phyloP scores from a whole-genome alignment of 2,888 invertebrate species.

The Lasioglossum oenotherae region DNA sequence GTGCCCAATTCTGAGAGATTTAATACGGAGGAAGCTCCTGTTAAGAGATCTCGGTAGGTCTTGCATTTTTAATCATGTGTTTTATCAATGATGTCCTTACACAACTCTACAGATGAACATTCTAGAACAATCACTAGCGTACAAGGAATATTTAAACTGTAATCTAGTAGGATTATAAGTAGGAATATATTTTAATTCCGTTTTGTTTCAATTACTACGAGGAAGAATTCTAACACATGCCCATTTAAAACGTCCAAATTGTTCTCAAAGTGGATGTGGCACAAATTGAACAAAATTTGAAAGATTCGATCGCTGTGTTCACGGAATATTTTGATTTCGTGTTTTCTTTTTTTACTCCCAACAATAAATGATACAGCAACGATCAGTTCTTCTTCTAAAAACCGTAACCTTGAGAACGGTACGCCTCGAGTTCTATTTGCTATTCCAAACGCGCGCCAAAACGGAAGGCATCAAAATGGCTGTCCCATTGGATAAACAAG shows the following conservation, averaged over 20 bases:
- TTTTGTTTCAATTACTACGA: no score
- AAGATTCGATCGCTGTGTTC: not conserved
- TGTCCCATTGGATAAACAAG: conserved; percentile 79
- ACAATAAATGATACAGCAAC: not conserved
- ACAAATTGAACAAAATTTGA: not conserved
- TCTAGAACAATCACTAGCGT: not conserved
- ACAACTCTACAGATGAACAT: not conserved
- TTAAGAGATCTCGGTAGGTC: conserved; percentile 86
- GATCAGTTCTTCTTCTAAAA: not conserved
- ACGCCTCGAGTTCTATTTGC: not conserved
- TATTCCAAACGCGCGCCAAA: conserved; percentile 43
- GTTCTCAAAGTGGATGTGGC: not conserved
- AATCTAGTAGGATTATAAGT: no score
- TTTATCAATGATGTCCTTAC: not conserved
- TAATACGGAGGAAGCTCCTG: conserved; percentile 79
- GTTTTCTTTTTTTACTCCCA: not conserved
- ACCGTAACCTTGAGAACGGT: conserved; percentile 2
- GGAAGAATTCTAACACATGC: no score
- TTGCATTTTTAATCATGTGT: conserved; percentile 19
- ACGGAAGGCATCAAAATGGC: conserved; percentile 76
- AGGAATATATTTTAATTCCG: no score
- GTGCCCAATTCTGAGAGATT: conserved; percentile 84
- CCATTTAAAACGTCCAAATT: not conserved
- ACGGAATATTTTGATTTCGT: not conserved
- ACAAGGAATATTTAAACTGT: not conserved